A percentile compares a stretch with the other conserved stretches of the same genome.
These are phyloP conservation scores for Ferrisia virgata DNA, from an alignment of 2,888 invertebrate species.

Conservation along the genomic window DNA sequence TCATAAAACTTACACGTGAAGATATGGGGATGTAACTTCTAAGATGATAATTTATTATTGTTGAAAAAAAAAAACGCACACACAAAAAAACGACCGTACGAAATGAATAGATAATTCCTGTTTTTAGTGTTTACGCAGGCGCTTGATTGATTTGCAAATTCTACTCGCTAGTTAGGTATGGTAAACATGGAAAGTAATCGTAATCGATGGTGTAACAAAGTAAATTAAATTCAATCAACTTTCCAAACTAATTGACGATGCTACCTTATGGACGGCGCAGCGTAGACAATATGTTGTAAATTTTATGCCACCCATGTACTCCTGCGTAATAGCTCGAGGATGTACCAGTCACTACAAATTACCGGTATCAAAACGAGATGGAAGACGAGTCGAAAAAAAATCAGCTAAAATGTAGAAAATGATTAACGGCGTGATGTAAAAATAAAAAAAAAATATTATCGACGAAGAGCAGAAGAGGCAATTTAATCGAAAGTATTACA, in stretches of 20 bases:
- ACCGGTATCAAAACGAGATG: neutral
- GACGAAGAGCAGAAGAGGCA: no score
- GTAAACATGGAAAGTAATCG: neutral
- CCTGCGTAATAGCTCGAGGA: neutral
- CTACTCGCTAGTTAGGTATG: neutral
- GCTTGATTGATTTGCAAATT: constrained; percentile 12
- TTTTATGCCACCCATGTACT: neutral
- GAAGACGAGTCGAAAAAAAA: neutral
- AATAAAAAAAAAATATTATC: no score
- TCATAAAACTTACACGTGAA: neutral
- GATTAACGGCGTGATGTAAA: neutral
- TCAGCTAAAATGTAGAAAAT: neutral
- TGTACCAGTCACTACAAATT: neutral
- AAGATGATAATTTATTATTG: neutral
- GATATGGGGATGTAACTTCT: neutral
- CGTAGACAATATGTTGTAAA: neutral
- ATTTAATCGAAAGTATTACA: no score
- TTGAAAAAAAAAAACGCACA: neutral
- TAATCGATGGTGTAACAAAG: constrained; percentile 5
- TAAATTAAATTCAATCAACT: neutral
- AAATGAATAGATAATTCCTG: no score
- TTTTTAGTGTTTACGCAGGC: neutral
- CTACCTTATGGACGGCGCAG: neutral
- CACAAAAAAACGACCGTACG: no score
- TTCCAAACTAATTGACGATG: neutral